These are phyloP conservation scores for Salarias fasciatus DNA, from an alignment of 2,797 vertebrate genomes.

Conservation along the genomic window DNA sequence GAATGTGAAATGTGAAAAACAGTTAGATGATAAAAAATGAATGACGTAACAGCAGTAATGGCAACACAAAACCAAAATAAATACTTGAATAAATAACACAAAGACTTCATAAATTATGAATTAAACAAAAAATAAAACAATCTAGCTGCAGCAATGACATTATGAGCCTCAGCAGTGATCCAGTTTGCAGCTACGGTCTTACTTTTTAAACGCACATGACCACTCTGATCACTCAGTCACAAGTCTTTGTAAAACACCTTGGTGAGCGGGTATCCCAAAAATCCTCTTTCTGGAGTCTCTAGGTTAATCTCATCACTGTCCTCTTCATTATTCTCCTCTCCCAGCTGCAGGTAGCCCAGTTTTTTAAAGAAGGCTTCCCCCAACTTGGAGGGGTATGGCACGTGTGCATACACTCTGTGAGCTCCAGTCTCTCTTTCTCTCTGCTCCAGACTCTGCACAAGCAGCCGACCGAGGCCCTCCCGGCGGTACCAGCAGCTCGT, in stretches of 20 bases:
- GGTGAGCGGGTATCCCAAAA: slow-evolving; percentile 86
- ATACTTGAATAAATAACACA: slow-evolving; percentile 62
- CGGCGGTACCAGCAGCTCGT: slow-evolving; percentile 88
- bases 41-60: slow-evolving; percentile 20
- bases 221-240: slow-evolving; percentile 50
- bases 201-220: slow-evolving; percentile 3
- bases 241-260: slow-evolving; percentile 90
- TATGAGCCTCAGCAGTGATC: slow-evolving; percentile 12
- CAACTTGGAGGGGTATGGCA: slow-evolving; percentile 85
- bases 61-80: slow-evolving; percentile 56
- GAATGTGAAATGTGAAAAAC: slow-evolving; percentile 13
- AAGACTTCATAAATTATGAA: slow-evolving; percentile 39
- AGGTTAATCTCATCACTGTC: slow-evolving; percentile 63
- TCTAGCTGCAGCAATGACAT: slow-evolving; percentile 9
- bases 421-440: slow-evolving; percentile 78
- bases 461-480: slow-evolving; percentile 84
- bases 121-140: slow-evolving; percentile 4
- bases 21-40: slow-evolving; percentile 3
- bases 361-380: slow-evolving; percentile 86
- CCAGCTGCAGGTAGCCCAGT: slow-evolving; percentile 82
- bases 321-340: slow-evolving; percentile 71
- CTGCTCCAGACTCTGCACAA: slow-evolving; percentile 85
- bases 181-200: background rate
- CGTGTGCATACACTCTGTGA: slow-evolving; percentile 79
- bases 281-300: slow-evolving; percentile 80